Conservation (phyloP, 2,888 invertebrate genomes). For the Drosophila engyochracea region DNA sequence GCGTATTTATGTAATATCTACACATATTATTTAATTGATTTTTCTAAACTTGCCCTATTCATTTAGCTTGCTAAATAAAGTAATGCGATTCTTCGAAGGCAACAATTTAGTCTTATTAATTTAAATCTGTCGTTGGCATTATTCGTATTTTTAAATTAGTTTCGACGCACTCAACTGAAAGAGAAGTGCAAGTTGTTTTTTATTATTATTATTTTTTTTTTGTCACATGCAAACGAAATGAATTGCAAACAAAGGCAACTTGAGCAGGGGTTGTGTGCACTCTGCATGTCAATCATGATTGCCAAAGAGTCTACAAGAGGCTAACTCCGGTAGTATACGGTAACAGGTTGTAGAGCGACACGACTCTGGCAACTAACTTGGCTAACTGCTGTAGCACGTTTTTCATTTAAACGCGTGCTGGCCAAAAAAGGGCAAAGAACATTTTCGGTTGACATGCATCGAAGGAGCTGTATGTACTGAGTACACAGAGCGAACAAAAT, state of each 20-base stretch:
- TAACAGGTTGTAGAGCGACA: constrained; percentile 21
- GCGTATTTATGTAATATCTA: neutral
- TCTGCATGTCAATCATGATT: constrained; percentile 79
- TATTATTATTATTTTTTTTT: neutral
- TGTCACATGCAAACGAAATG: constrained; percentile 33
- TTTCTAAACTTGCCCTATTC: neutral
- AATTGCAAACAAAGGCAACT: constrained; percentile 46
- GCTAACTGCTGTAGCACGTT: constrained; percentile 68
- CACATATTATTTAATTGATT: neutral
- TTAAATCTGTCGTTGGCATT: neutral
- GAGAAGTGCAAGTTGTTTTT: constrained; percentile 6
- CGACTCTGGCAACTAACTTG: constrained; percentile 43
- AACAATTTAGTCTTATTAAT: neutral
- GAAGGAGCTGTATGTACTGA: constrained; percentile 31
- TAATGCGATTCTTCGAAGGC: neutral
- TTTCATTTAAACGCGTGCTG: constrained; percentile 67
- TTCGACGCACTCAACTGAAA: neutral
- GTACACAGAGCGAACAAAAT: neutral
- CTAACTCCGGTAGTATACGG: constrained; percentile 26
- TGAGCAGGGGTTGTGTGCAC: constrained; percentile 35
- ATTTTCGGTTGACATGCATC: constrained; percentile 67
- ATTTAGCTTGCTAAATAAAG: neutral
- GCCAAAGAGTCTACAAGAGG: constrained; percentile 39
- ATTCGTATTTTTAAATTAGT: constrained; percentile 1
- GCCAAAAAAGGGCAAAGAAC: constrained; percentile 46